Conservation (phyloP, 1,140 invertebrate species). For the Magallana gigas region DNA sequence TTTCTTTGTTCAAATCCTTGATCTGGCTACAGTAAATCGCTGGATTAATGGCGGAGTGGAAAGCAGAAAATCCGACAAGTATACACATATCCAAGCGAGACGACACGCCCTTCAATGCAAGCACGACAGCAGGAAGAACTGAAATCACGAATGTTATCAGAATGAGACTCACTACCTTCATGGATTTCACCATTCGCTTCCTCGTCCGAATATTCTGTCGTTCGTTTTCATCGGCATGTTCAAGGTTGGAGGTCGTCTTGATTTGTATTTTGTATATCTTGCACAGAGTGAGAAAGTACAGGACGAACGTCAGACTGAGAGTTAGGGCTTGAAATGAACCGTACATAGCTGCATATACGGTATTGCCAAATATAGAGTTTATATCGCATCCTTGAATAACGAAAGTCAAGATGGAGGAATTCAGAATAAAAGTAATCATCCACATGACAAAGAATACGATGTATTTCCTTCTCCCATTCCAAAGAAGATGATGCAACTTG, state of each 20-base stretch:
- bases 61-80: background rate
- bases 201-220: background rate
- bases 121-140: background rate
- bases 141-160: background rate
- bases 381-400: too few species aligned
- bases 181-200: background rate
- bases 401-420: too few species aligned
- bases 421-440: too few species aligned
- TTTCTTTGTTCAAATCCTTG: background rate
- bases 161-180: background rate
- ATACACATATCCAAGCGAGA: background rate
- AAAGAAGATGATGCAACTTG: too few species aligned
- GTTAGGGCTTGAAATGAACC: background rate
- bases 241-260: background rate
- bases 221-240: background rate
- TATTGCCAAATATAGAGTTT: too few species aligned
- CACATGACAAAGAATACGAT: too few species aligned
- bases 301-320: background rate
- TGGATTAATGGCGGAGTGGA: background rate
- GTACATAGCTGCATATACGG: too few species aligned
- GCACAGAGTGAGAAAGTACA: background rate
- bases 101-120: background rate
- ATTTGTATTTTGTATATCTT: background rate
- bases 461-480: too few species aligned
- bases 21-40: background rate